Evolutionary conservation across 2,888 invertebrate genomes (phyloP), one percentile per base, ranked within the genome.

Genomic region (Lutraria lutraria): DNA sequence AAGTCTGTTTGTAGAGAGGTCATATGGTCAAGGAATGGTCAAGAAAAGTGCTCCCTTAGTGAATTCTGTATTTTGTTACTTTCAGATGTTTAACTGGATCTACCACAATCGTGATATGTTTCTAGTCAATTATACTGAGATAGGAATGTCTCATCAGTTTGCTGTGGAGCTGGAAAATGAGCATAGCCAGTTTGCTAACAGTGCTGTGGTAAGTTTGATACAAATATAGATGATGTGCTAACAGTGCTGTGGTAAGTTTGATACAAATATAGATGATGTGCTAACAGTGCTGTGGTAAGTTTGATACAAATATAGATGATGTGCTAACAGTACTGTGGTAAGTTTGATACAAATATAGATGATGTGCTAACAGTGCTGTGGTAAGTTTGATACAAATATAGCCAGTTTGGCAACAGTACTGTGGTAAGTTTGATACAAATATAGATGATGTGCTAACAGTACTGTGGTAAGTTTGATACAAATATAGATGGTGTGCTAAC

Each of bases 1-100:
- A 56, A 12, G 21, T 6, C 19, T 12, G 13, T 56, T 56, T 3
- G 19, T 21, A 6, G 2, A 56, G 56, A 16, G 56, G 21, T 56
- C 15, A 56, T 19, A 16, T 56, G 19, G 3, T 19, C 13, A 16
- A 56, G 21, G 21, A 6, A 6, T 56, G 16, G 21, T 56, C 54
- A 13, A 54, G 10, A 54, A 54, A 63, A 16, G 19, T n/a, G 63
- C n/a, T 63, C 21, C 63, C 2, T 0, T n/a, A 25, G 63, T 56
- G 56, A 21, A n/a, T 2, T 43, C 43, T 43, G 43, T 83, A 13
- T 16, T n/a, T 34, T 82, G n/a, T 60, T 60, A 25, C 34, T 93
- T 94, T 31, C 97, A 99, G 98, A 99, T 99, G 99, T 98, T 99
- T 96, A 99, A 99, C 96, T 99, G 99, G 99, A 99, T 99, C 92